A percentile compares a stretch with the other conserved stretches of the same genome.
Conservation (phyloP, 2,888 invertebrate species). For the Slavum lentiscoides region DNA sequence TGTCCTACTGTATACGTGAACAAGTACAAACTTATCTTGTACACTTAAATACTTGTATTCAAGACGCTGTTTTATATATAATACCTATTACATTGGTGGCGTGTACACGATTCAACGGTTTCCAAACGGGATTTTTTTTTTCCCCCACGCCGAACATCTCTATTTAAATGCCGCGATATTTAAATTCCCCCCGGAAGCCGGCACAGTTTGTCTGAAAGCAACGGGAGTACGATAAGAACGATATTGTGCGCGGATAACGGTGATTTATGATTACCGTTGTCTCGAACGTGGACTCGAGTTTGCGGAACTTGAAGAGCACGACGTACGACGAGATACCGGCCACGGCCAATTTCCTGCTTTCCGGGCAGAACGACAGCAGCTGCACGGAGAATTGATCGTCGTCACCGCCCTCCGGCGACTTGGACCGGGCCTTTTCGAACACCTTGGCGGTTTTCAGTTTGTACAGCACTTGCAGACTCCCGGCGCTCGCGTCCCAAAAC, state of each 20-base stretch:
- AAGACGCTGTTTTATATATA: no score
- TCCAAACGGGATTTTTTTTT: no score
- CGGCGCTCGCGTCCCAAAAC: conserved; percentile 98
- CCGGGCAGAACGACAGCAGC: conserved; percentile 87
- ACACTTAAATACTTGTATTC: no score
- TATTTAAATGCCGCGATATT: no score
- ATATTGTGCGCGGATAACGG: not conserved
- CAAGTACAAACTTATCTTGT: no score
- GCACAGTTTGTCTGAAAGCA: no score
- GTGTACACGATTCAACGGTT: no score
- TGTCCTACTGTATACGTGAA: no score
- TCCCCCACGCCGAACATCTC: no score
- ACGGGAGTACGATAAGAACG: no score
- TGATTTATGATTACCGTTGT: conserved; percentile 66
- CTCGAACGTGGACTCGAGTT: conserved; percentile 82
- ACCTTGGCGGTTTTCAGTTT: conserved; percentile 96
- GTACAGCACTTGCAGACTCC: conserved; percentile 93
- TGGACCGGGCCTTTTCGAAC: conserved; percentile 74
- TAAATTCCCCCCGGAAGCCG: no score
- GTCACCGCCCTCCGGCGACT: conserved; percentile 65
- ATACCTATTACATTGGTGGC: no score
- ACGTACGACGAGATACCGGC: conserved; percentile 93
- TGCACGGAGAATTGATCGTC: conserved; percentile 90
- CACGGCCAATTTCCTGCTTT: conserved; percentile 85
- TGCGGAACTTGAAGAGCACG: conserved; percentile 92